phyloP scores from a whole-genome alignment of 2,113 vertebrate species.

The Colinus virginianus region DNA sequence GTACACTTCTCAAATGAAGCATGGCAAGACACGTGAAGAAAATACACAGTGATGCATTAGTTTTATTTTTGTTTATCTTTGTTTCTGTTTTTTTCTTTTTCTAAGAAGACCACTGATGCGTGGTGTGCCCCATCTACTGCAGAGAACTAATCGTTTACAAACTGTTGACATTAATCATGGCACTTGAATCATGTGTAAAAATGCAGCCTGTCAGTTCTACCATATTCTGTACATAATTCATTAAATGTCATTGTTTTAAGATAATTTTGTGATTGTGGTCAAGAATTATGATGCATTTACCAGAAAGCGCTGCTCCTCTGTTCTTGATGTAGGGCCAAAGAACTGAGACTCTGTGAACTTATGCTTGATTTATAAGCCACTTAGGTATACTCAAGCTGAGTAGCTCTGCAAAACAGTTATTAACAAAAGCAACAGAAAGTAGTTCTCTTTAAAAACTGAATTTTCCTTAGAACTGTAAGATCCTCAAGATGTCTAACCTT shows the following conservation, averaged over 20 bases:
- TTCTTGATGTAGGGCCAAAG: neutral
- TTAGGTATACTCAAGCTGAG: neutral
- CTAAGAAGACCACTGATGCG: neutral
- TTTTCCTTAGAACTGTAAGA: neutral
- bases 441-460: neutral
- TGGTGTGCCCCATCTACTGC: neutral
- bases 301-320: neutral
- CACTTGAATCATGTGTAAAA: neutral
- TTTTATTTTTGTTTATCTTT: neutral
- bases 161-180: neutral
- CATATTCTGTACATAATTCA: neutral
- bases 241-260: neutral
- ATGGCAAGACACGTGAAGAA: neutral
- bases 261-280: neutral
- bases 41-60: neutral
- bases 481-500: neutral
- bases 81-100: neutral
- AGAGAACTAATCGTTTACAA: neutral
- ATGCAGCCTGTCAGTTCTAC: neutral
- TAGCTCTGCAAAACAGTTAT: neutral
- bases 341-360: neutral
- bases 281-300: neutral
- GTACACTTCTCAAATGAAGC: neutral
- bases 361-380: conserved; percentile 15
- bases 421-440: neutral